A percentile compares a stretch with the other conserved stretches of the same genome.
Conservation (phyloP, 2,113 vertebrate genomes). For the Harpagus bidentatus region DNA sequence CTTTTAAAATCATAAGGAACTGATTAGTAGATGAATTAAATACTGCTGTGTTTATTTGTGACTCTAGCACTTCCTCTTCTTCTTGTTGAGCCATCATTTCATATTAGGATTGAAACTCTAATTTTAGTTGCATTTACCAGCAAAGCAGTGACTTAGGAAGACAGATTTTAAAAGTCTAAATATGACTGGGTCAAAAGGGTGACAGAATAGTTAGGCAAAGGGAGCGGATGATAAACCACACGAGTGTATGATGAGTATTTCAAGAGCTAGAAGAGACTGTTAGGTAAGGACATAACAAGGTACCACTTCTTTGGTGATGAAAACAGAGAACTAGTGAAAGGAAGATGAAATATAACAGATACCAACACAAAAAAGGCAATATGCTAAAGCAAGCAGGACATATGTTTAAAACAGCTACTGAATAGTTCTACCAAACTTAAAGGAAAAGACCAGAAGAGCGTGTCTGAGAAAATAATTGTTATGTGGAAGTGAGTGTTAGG, state of each 20-base stretch:
- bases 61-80: conserved; percentile 15
- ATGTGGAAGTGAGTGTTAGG: not conserved
- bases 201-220: not conserved
- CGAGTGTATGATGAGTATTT: not conserved
- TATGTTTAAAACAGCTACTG: not conserved
- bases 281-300: not conserved
- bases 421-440: not conserved
- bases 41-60: not conserved
- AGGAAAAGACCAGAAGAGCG: not conserved
- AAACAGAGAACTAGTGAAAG: not conserved
- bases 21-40: not conserved
- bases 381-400: not conserved
- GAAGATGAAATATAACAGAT: not conserved
- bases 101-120: conserved; percentile 1
- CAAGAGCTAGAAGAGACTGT: not conserved
- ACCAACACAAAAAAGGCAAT: not conserved
- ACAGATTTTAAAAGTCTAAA: not conserved
- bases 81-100: conserved; percentile 44
- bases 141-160: not conserved
- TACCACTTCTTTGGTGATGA: not conserved
- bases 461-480: not conserved
- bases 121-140: conserved; percentile 5
- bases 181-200: not conserved
- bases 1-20: not conserved
- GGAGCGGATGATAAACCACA: not conserved